Evolutionary conservation across 1,140 invertebrate genomes (phyloP), one percentile per base, ranked within the genome.

Genomic region (Eulimnadia texana): DNA sequence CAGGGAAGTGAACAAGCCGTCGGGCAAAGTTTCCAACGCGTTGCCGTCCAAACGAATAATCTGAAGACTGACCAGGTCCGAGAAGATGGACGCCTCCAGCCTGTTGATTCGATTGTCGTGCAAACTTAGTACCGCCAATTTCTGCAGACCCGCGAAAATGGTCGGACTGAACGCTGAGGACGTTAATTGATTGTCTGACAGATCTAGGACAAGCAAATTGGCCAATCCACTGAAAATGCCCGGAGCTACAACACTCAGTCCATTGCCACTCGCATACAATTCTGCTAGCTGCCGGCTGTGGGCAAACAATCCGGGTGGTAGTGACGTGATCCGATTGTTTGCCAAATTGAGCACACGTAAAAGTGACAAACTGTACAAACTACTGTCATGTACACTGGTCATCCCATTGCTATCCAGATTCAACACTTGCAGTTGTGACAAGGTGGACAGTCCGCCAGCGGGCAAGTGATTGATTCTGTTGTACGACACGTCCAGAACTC

Each of bases 161-260:
- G 83, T 84, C 57, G 86, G 82, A 67, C 88, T 84, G 63, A 90
- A 82, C 70, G 84, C 88, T 66, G 83, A 84, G 70, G 83, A 88
- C 56, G 83, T 84, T 50, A 97, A 75, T 67, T 84, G 82, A 75
- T 97, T 97, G 60, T 85, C 82, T 1, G 88, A 88, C 56, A 94
- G 75, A 72, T 96, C 88, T 29, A 97, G 77, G 10, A 90, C 81
- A 47, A 90, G 76, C 55, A 97, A 75, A 68, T 90, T 84, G 66
- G 89, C 84, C 49, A 95, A 75, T 0, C 84, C 80, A 64, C 86
- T 84, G 71, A 93, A 92, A 16, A 88, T 75, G n/a, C 86, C 85
- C 60, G 80, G 80, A 10, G 86, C 84, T 53, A 93, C 70, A 66
- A 87, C 85, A 65, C 82, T 83, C 16, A 91, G 73, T 19, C 84